Evolutionary conservation across 2,888 invertebrate genomes (phyloP).

Genomic region (Eurytoma adleriae): DNA sequence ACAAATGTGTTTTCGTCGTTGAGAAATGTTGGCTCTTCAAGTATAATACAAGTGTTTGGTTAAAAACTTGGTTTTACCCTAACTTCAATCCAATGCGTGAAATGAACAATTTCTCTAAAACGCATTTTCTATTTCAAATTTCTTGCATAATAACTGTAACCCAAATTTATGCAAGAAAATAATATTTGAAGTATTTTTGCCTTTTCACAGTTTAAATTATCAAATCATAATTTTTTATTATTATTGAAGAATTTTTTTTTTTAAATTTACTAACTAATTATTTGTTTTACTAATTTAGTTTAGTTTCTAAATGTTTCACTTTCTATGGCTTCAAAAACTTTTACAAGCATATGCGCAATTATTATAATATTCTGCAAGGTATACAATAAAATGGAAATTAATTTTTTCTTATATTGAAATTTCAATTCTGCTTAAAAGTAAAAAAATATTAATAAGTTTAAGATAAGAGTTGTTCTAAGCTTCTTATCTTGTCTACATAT

Average conservation of each 20-base stretch:
- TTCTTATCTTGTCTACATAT: slow-evolving; percentile 13
- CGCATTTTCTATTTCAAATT: slow-evolving; percentile 19
- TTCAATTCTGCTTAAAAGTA: neutral
- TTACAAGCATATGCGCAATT: too few relatives aligned
- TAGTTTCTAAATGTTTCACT: neutral
- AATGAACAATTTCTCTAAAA: neutral
- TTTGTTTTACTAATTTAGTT: neutral
- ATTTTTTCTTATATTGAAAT: neutral
- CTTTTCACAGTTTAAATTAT: neutral
- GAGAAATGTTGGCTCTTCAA: slow-evolving; percentile 51
- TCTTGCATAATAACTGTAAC: slow-evolving; percentile 2
- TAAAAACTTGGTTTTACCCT: slow-evolving; percentile 32
- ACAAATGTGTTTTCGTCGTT: slow-evolving; percentile 54
- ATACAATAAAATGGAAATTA: neutral
- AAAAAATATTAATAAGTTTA: neutral
- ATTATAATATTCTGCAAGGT: too few relatives aligned
- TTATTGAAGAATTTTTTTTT: neutral
- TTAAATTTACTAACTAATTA: neutral
- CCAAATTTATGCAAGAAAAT: neutral
- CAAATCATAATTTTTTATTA: too few relatives aligned
- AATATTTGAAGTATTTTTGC: neutral
- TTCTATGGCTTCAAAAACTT: too few relatives aligned
- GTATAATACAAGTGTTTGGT: slow-evolving; percentile 35
- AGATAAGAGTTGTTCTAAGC: slow-evolving; percentile 18
- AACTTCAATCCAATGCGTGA: neutral